Conservation (phyloP, 2,797 vertebrate genomes). For the Halcyon badia region DNA sequence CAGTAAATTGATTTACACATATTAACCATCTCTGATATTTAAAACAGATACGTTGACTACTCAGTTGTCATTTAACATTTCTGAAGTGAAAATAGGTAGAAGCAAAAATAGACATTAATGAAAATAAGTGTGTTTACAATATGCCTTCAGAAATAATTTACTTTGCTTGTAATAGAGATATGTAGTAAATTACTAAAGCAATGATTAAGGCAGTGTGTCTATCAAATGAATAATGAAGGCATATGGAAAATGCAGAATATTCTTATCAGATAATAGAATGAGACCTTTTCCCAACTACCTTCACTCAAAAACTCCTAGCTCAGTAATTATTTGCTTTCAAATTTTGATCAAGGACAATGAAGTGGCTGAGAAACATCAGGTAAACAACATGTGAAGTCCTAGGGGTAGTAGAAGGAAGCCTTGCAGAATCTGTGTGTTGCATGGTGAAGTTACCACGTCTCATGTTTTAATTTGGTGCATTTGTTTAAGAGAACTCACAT, state of each 20-base stretch:
- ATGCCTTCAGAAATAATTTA: neutral
- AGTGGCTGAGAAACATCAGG: neutral
- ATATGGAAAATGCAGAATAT: neutral
- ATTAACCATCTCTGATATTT: neutral
- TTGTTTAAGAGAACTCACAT: neutral
- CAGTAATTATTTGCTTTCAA: neutral
- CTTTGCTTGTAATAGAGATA: neutral
- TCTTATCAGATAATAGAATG: neutral
- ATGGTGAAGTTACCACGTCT: neutral
- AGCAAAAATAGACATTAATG: neutral
- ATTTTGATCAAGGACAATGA: neutral
- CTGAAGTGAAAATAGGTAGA: neutral
- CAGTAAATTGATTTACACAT: neutral
- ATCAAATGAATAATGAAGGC: neutral
- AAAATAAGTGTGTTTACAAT: neutral
- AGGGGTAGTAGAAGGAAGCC: neutral
- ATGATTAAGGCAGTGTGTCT: neutral
- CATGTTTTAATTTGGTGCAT: neutral
- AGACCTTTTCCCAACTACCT: neutral
- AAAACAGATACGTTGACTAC: neutral
- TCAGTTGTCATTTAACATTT: neutral
- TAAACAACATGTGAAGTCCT: neutral
- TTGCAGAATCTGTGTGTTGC: neutral
- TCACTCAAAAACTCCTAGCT: neutral
- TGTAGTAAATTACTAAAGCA: neutral